A percentile compares a stretch with the other conserved stretches of the same genome.
These are phyloP conservation scores for Petroica traversi DNA, from an alignment of 2,113 vertebrate genomes.

Conservation along the genomic window DNA sequence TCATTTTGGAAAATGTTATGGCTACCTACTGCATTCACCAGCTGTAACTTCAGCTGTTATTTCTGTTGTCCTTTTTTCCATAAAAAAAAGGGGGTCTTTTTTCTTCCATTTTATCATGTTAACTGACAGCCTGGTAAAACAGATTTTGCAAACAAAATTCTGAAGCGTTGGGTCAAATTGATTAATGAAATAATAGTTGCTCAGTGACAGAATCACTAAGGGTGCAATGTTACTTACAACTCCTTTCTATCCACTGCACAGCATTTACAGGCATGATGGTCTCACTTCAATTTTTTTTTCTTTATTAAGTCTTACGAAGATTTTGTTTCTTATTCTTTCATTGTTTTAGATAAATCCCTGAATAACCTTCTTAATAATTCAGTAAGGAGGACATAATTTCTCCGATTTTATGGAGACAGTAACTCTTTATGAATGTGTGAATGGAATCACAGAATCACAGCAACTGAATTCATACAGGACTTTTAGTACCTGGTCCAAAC, in stretches of 20 bases:
- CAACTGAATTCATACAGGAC: neutral
- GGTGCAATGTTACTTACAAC: neutral
- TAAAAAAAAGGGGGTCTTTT: neutral
- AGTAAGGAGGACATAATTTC: neutral
- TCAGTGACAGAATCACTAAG: neutral
- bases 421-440: neutral
- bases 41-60: conserved; percentile 14
- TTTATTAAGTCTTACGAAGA: neutral
- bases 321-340: neutral
- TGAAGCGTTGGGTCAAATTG: neutral
- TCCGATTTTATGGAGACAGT: neutral
- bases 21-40: neutral
- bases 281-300: neutral
- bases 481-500: neutral
- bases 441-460: neutral
- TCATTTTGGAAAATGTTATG: neutral
- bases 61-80: neutral
- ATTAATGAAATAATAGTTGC: neutral
- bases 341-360: neutral
- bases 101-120: neutral
- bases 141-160: neutral
- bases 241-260: neutral
- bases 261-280: neutral
- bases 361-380: neutral
- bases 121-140: neutral